Base-by-base conservation (phyloP, 2,797 vertebrate genomes). In the Pantherophis alleghaniensis region DNA sequence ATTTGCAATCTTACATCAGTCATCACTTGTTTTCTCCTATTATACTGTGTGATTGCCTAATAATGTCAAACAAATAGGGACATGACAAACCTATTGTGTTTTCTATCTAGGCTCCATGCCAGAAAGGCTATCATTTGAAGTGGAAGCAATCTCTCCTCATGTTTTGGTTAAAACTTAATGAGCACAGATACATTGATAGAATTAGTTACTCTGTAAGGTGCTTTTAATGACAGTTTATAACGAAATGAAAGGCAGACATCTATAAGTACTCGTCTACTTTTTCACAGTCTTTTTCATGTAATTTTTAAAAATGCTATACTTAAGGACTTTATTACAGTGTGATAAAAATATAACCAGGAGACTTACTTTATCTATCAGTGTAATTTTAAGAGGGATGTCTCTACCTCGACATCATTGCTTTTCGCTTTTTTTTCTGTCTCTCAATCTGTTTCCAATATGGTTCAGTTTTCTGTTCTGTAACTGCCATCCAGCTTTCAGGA, bases 41-140 rank as follows among this genome's bases (percentile, higher is more conserved):
- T 26, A 24, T 93, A 59, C 20, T 42, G 26, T 93, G 47, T 74
- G 86, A 69, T 86, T 87, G 66, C 61, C 28, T 57, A 87, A 91
- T 61, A 91, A 91, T 56, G 93, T 51, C 87, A 89, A 89, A 69
- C 47, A 91, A 89, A 86, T 47, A 91, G 90, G 86, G 32, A 86
- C 57, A 87, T 56, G 66, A 83, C 61, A 89, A 89, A 47, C 47
- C 24, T 57, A 22, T 89, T 89, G 66, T 83, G 69, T 63, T 89
- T 91, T 61, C 22, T 63, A n/a, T 74, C 59, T 32, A 86, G 87
- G 87, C 66, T 86, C 2, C 37, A 22, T 63, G 90, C 51, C 87
- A 86, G 51, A 89, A 91, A 86, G 55, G 59, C 57, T 91, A 24
- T 91, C 69, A 86, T 89, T 86, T 86, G 83, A 91, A 91, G 93